phyloP scores from a whole-genome alignment of 1,140 invertebrate species.

The Aphaenogaster ashmeadi region DNA sequence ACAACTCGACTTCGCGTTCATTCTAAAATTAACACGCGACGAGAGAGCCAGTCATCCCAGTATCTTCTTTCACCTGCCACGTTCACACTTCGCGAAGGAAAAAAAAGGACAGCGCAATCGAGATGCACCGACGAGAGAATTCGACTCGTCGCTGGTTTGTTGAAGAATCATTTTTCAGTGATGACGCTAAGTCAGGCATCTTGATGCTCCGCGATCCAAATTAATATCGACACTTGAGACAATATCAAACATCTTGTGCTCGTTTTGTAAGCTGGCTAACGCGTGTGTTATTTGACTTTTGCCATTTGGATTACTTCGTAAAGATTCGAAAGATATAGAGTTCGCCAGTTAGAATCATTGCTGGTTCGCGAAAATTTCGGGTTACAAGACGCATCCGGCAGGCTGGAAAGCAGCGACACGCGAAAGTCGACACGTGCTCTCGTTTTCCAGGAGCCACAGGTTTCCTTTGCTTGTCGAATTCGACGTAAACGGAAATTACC shows the following conservation, averaged over 20 bases:
- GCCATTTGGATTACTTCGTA: background rate
- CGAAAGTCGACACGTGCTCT: constrained; percentile 47
- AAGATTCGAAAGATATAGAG: background rate
- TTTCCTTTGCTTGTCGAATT: constrained; percentile 60
- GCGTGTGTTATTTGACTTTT: background rate
- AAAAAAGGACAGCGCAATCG: background rate
- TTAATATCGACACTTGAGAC: background rate
- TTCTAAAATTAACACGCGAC: constrained; percentile 59
- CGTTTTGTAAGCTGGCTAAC: background rate
- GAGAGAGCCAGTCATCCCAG: background rate
- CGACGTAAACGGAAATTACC: constrained; percentile 69
- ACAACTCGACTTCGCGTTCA: constrained; percentile 40
- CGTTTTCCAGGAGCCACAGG: constrained; percentile 60
- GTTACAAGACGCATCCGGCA: background rate
- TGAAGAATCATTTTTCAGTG: background rate
- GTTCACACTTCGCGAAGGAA: background rate
- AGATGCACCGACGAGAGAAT: background rate
- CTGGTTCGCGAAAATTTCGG: background rate
- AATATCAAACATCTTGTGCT: background rate
- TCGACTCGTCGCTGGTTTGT: background rate
- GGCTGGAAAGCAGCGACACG: background rate
- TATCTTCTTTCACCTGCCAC: constrained; percentile 41
- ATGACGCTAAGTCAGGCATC: background rate
- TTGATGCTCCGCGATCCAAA: background rate
- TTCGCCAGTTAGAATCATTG: background rate